Base-by-base conservation (phyloP, 2,113 vertebrate species). In the Proteles cristata region DNA sequence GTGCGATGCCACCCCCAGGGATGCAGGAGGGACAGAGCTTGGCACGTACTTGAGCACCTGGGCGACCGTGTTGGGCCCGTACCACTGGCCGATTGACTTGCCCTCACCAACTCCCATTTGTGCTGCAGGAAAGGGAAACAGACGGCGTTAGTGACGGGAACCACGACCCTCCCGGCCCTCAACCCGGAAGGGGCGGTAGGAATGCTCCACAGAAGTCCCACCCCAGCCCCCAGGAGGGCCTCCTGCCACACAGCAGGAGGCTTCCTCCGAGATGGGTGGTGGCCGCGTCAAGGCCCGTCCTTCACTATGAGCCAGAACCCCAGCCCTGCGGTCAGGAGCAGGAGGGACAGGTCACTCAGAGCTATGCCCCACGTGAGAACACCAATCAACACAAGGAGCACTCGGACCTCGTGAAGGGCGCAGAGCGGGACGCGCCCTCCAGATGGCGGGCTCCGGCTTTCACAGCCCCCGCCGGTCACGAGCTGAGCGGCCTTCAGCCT, bases 51-150 rank as follows among this genome's bases (percentile, higher is more conserved):
- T 99, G 97, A 99, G 99, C 97, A 99, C 99, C 98, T 99, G 99
- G 35, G 99, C 99, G 0, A 99, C 99, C 81, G 99, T 99, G 98
- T 99, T 99, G 63, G 99, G 99, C 95, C 99, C 99, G 0, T 99
- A 99, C 99, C 99, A 99, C 98, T 99, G 99, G 95, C 99, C 99
- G 71, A 99, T 99, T 50, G 99, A 99, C 97, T 99, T 99, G 14
- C 99, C 99, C 97, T 99, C 99, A 92, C 99, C 99, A 15, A 99
- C 99, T 98, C 99, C 99, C 99, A 99, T 99, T 98, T 99, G 99
- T 74, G 99, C 99, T 99, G 98, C 86, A 98, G 91, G 83, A 98
- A 93, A 92, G 7, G 21, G 16, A 55, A 55, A 55, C n/a, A 97
- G 55, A 4, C 0, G 2, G 5, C 87, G 58, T n/a, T 76, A 97